Evolutionary conservation across 2,797 vertebrate species (phyloP).

Genomic region (Pipistrellus kuhlii): DNA sequence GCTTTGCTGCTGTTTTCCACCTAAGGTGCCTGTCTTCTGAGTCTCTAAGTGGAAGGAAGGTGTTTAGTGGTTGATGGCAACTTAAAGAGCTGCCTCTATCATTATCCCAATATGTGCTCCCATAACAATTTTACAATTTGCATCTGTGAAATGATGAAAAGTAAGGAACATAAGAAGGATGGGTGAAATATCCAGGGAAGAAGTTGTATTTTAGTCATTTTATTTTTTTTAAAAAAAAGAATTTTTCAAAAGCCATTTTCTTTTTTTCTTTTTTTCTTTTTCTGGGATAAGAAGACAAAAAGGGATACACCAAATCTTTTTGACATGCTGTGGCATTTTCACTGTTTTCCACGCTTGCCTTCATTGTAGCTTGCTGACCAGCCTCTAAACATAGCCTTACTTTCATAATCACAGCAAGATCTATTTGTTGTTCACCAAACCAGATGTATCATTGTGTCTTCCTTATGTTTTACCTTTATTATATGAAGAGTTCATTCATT

Average conservation of each 20-base stretch:
- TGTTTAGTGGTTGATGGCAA: background rate
- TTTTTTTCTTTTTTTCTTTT: background rate
- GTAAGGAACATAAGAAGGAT: background rate
- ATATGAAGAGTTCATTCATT: constrained; percentile 65
- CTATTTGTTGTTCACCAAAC: constrained; percentile 78
- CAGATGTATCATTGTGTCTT: constrained; percentile 72
- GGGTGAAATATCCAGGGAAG: background rate
- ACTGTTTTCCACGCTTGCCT: background rate
- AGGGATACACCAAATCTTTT: background rate
- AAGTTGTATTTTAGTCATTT: background rate
- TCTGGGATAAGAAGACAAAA: background rate
- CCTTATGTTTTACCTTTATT: constrained; percentile 67
- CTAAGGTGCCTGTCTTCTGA: background rate
- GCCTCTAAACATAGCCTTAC: constrained; percentile 73
- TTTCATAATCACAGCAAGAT: constrained; percentile 74
- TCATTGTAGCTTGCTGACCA: constrained; percentile 73
- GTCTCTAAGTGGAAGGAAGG: background rate
- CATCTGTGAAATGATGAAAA: background rate
- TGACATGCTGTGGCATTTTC: background rate
- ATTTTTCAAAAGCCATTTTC: background rate
- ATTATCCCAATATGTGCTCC: background rate
- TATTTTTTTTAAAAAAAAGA: too few species aligned
- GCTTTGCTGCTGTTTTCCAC: background rate
- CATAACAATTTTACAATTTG: background rate
- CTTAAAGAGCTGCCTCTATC: background rate